A percentile compares a stretch with the other conserved stretches of the same genome.
These are phyloP conservation scores for Eueremaeus valkanovi DNA, from an alignment of 2,888 invertebrate species.

Conservation along the genomic window DNA sequence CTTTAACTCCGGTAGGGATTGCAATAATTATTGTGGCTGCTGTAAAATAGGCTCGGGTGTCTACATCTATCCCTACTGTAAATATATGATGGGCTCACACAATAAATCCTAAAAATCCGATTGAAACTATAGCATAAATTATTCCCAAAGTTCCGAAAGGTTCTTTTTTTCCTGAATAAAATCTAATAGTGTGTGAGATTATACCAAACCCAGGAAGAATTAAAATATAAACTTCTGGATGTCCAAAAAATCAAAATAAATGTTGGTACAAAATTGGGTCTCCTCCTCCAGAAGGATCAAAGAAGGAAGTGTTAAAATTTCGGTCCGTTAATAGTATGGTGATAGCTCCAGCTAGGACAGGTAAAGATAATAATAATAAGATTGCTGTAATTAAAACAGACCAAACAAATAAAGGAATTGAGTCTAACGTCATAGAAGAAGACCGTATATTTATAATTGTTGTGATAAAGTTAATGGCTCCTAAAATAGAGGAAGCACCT, in stretches of 20 bases:
- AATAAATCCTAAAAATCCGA: conserved; percentile 76
- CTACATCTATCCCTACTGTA: conserved; percentile 75
- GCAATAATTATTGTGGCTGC: conserved; percentile 83
- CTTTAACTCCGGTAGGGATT: conserved; percentile 76
- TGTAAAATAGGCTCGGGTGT: conserved; percentile 77
- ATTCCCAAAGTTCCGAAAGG: conserved; percentile 68
- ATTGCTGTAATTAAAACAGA: conserved; percentile 65
- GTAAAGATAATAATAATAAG: conserved; percentile 64
- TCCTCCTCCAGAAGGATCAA: conserved; percentile 73
- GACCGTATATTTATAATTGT: conserved; percentile 69
- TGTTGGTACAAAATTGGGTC: conserved; percentile 77
- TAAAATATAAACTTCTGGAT: conserved; percentile 81
- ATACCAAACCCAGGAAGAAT: conserved; percentile 77
- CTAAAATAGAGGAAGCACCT: conserved; percentile 57
- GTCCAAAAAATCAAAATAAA: conserved; percentile 82
- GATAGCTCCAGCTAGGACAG: conserved; percentile 73
- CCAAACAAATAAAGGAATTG: conserved; percentile 68
- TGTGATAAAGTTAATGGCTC: conserved; percentile 73
- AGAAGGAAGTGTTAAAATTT: conserved; percentile 74
- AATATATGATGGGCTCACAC: conserved; percentile 83
- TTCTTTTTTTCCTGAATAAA: conserved; percentile 70
- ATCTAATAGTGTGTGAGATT: conserved; percentile 71
- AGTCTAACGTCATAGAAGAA: conserved; percentile 59
- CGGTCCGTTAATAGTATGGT: conserved; percentile 74
- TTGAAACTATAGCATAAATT: conserved; percentile 77